These are phyloP conservation scores for Eupithecia subumbrata DNA, from an alignment of 2,888 invertebrate species.

Conservation along the genomic window DNA sequence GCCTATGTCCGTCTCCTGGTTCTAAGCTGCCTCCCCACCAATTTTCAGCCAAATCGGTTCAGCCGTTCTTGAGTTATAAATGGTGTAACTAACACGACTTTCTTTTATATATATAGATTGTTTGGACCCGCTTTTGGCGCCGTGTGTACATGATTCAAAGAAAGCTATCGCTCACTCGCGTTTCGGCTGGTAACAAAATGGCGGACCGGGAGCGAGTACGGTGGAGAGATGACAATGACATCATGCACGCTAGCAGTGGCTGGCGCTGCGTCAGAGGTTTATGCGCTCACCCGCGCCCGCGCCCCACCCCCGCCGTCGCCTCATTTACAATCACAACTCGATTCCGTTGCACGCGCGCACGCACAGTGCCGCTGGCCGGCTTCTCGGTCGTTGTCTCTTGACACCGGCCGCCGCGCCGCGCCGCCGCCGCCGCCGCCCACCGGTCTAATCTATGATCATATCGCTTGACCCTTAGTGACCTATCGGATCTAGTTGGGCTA, in stretches of 20 bases:
- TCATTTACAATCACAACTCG: background rate
- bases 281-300: conserved; percentile 5
- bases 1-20: too few relatives aligned
- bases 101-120: too few relatives aligned
- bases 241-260: conserved; percentile 54
- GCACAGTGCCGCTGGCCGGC: conserved; percentile 17
- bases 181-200: conserved; percentile 56
- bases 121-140: background rate
- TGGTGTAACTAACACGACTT: too few relatives aligned
- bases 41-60: too few relatives aligned
- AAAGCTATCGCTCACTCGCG: background rate
- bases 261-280: background rate
- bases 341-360: background rate
- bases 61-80: too few relatives aligned
- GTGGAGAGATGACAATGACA: conserved; percentile 63
- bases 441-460: background rate
- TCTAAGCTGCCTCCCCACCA: too few relatives aligned
- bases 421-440: too few relatives aligned
- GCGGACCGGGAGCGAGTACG: conserved; percentile 45
- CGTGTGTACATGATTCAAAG: background rate
- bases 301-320: background rate
- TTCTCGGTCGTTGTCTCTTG: conserved; percentile 1
- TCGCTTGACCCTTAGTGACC: background rate
- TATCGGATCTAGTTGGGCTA: background rate
- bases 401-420: background rate